Evolutionary conservation across 2,113 vertebrate genomes (phyloP).

Genomic region (Mustela nigripes): DNA sequence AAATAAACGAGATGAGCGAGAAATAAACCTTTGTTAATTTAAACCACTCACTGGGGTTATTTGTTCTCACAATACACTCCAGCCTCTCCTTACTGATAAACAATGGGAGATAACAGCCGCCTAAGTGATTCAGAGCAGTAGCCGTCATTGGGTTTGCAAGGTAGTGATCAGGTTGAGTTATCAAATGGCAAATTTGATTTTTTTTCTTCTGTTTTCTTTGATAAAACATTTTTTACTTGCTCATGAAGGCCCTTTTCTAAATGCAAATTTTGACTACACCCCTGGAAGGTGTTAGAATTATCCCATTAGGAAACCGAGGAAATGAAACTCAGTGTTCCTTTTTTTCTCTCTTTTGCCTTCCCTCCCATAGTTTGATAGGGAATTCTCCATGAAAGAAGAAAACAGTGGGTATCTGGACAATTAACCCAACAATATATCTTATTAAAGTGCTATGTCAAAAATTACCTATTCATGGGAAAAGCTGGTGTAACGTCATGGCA

Average conservation of each 20-base stretch:
- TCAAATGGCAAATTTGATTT: background rate
- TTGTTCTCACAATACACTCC: background rate
- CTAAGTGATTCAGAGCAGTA: background rate
- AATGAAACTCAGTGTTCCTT: background rate
- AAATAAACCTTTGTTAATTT: background rate
- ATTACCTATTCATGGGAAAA: background rate
- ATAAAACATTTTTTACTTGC: slow-evolving; percentile 23
- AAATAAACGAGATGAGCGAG: background rate
- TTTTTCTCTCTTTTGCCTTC: background rate
- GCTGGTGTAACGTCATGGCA: background rate
- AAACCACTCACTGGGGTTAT: background rate
- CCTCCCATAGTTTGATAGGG: background rate
- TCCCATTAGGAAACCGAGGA: background rate
- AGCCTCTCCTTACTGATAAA: background rate
- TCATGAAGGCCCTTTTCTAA: slow-evolving; percentile 16
- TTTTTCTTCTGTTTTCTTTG: background rate
- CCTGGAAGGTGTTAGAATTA: background rate
- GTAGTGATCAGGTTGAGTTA: background rate
- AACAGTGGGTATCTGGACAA: background rate
- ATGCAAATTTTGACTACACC: background rate
- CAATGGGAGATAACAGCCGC: background rate
- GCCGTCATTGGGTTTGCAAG: background rate
- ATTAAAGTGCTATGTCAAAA: background rate
- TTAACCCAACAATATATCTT: background rate
- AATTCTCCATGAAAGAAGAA: background rate